phyloP scores from a whole-genome alignment of 2,113 vertebrate genomes.

The Anhinga rufa region DNA sequence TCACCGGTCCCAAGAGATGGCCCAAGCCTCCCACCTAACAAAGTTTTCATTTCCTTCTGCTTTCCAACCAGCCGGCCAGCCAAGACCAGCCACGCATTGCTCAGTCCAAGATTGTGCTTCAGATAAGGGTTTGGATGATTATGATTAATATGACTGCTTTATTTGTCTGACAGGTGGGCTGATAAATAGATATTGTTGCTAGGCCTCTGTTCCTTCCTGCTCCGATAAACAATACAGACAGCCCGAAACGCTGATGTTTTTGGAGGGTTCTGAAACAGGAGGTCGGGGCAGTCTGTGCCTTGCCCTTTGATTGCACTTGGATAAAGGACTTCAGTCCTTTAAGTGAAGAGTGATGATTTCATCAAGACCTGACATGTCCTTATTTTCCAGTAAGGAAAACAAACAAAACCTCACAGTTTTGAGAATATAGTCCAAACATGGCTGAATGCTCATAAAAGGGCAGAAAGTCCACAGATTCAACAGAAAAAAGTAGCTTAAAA shows the following conservation, averaged over 20 bases:
- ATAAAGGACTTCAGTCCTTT: background rate
- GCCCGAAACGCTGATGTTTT: background rate
- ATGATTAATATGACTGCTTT: background rate
- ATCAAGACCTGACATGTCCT: background rate
- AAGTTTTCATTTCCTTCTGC: background rate
- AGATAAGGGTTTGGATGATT: background rate
- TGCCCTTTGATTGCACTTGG: background rate
- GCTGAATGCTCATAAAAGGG: constrained; percentile 9
- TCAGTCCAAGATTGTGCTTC: background rate
- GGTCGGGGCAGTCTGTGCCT: background rate
- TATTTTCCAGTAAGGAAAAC: background rate
- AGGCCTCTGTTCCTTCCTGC: background rate
- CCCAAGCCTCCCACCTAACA: background rate
- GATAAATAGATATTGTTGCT: constrained; percentile 14
- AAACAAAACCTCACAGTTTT: background rate
- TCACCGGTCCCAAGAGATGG: background rate
- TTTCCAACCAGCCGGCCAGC: background rate
- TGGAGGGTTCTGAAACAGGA: background rate
- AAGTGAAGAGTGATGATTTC: background rate
- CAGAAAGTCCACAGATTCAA: background rate
- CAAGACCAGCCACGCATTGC: background rate
- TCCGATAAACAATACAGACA: background rate
- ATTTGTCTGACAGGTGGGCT: constrained; percentile 1
- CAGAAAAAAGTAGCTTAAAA: background rate
- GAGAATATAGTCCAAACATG: background rate